Evolutionary conservation across 2,113 vertebrate genomes (phyloP), one percentile per base, ranked within the genome.

Genomic region (Phalacrocorax carbo): DNA sequence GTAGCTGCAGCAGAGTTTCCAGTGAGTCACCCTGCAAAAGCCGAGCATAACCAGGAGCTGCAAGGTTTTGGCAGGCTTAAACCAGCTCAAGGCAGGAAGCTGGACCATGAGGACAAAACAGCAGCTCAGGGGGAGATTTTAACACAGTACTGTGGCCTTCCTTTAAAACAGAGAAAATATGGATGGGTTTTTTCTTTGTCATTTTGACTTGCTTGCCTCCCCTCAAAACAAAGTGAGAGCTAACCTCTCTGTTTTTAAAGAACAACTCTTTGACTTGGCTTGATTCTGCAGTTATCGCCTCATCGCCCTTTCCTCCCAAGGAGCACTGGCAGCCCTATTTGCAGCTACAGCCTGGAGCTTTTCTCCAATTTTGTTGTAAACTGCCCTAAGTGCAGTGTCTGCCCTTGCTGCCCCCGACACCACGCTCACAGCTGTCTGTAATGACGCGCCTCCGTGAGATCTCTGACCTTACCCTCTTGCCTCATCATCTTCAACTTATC

Each of bases 381-480:
- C 16, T 57, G 18, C 40, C 80, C 12, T 32, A 40, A 68, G 30
- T 36, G 44, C 25, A 14, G 11, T 4, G 14, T 27, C 65, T 87
- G 69, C 52, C 69, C 58, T 51, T 40, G 38, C 55, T 87, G 73
- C 22, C 22, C 42, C 25, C 0, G 0, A 5, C 22, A 69, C 30
- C 34, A 9, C 0, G 2, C 57, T 52, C n/a, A 10, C 19, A 54
- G 20, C 20, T 51, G 3, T 30, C 48, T 68, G 55, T 66, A 52
- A 23, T 0, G 2, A 71, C 32, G 55, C 55, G 60, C 57, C 73
- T 89, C 0, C 0, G 4, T 34, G 46, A 60, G 9, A 60, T 21
- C 40, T 89, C 79, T 64, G 81, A 64, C 44, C 70, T 84, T 48
- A 13, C 13, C 11, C n/a, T 68, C 77, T 71, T 58, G 20, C n/a